Evolutionary conservation across 2,797 vertebrate species (phyloP), one percentile per base, ranked within the genome.

Genomic region (Macroramphosus scolopax): DNA sequence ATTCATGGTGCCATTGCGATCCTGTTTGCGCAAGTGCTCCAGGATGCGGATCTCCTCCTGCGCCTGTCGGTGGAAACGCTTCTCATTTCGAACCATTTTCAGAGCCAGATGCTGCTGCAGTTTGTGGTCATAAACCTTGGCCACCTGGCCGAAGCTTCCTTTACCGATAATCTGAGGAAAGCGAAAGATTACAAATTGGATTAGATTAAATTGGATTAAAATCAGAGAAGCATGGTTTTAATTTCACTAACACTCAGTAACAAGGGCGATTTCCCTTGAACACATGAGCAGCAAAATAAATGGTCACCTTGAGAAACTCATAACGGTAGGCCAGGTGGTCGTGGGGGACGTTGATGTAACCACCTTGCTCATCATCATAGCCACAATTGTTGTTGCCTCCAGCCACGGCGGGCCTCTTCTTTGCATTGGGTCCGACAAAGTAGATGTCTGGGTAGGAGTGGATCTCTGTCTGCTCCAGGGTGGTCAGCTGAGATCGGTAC

Each of bases 21-120:
- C 96, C 80, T 98, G 95, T 78, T 97, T 98, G 77, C 91, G 93
- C 55, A 99, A 89, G 62, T 98, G 95, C 76, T 99, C 96, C 77
- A 99, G 82, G 65, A 99, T 99, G 41, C 95, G 89, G 68, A 98
- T 98, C 80, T 99, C 96, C 77, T 98, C 96, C 0, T 94, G 93
- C 0, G 96, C 96, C 65, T 98, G 96, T 5, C 95, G 91, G 47
- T 98, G 95, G 80, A 99, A 99, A 3, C 95, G 91, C 82, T 98
- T 99, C 54, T 98, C 95, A 0, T 98, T 99, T 45, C 96, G 95
- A 39, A 99, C 95, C 92, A 99, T 95, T 77, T 99, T 99, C n/a
- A 99, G 81, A 39, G 96, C 96, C 53, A 99, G 86, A 33, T 97
- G 95, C 45, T 96, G 95, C 63, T 95, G 93, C 37, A 93, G 85